Percentiles rank a stretch among this genome's conserved stretches.
phyloP scores from a whole-genome alignment of 2,797 vertebrate genomes.

The Esox lucius region DNA sequence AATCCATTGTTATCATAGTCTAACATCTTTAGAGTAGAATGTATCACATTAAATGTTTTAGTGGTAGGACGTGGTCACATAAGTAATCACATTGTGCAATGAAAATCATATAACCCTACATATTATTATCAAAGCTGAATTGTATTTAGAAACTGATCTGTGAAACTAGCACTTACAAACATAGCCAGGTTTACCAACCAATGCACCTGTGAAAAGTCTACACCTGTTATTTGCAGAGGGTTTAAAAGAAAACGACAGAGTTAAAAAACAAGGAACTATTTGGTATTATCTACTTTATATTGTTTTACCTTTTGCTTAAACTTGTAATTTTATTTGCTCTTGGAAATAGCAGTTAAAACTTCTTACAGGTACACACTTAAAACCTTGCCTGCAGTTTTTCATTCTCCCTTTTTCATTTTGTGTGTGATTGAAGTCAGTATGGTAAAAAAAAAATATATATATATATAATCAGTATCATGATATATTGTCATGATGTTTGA shows the following conservation, averaged over 20 bases:
- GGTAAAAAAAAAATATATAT: slow-evolving; percentile 7
- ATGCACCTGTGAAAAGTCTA: slow-evolving; percentile 19
- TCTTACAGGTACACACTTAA: slow-evolving; percentile 35
- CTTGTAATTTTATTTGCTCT: slow-evolving; percentile 18
- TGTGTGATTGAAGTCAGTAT: slow-evolving; percentile 21
- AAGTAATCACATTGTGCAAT: slow-evolving; percentile 52
- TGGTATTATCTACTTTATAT: slow-evolving; percentile 16
- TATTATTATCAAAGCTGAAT: slow-evolving; percentile 33
- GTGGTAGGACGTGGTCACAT: slow-evolving; percentile 46
- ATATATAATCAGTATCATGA: slow-evolving; percentile 39
- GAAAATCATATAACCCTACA: slow-evolving; percentile 31
- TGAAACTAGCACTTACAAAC: slow-evolving; percentile 15
- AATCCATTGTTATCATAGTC: slow-evolving; percentile 42
- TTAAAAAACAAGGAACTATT: slow-evolving; percentile 19
- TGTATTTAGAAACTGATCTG: slow-evolving; percentile 28
- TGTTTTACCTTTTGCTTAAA: slow-evolving; percentile 17
- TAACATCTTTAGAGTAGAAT: slow-evolving; percentile 42
- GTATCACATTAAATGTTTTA: slow-evolving; percentile 44
- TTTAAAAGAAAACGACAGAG: slow-evolving; percentile 15
- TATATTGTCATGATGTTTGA: slow-evolving; percentile 53
- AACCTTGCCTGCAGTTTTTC: slow-evolving; percentile 17
- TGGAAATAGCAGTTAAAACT: slow-evolving; percentile 17
- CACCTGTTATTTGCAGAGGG: slow-evolving; percentile 26
- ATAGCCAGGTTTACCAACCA: background rate
- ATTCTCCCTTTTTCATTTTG: slow-evolving; percentile 33